Conservation (phyloP, 2,113 vertebrate species). For the Ornithorhynchus anatinus region DNA sequence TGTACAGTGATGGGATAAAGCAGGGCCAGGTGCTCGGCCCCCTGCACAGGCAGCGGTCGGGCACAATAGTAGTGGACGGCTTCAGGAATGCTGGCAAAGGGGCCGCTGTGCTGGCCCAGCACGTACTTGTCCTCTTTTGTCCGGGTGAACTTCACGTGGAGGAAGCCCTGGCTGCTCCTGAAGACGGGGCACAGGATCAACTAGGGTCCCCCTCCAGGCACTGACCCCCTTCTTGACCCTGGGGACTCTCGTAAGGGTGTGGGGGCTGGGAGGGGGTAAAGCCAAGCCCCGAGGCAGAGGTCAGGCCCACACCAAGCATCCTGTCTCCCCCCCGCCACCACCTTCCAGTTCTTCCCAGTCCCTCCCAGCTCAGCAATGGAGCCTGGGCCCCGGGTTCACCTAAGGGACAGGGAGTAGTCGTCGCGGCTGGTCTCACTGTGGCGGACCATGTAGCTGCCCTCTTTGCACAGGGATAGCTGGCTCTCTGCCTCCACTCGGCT, state of each 20-base stretch:
- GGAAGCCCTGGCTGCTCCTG: constrained; percentile 93
- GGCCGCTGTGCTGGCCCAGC: constrained; percentile 89
- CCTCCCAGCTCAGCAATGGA: not conserved
- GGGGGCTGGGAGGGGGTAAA: not conserved
- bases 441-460: constrained; percentile 92
- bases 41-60: constrained; percentile 86
- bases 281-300: not conserved
- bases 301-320: not conserved
- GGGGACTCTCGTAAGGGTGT: rapidly evolving
- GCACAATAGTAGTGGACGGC: constrained; percentile 89
- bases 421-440: constrained; percentile 86
- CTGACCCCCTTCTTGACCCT: not conserved
- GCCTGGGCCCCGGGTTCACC: constrained; percentile 44
- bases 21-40: constrained; percentile 85
- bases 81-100: constrained; percentile 84
- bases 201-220: not conserved
- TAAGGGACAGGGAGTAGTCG: constrained; percentile 88
- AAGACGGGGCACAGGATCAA: no score
- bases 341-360: not conserved
- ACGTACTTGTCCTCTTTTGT: constrained; percentile 79
- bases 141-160: constrained; percentile 90
- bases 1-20: constrained; percentile 85
- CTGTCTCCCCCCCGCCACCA: not conserved
- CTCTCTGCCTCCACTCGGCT: constrained; percentile 84
- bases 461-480: constrained; percentile 87